Percentiles rank a stretch among this genome's conserved stretches.
Conservation (phyloP, 2,888 invertebrate genomes). For the Lithophane socia region DNA sequence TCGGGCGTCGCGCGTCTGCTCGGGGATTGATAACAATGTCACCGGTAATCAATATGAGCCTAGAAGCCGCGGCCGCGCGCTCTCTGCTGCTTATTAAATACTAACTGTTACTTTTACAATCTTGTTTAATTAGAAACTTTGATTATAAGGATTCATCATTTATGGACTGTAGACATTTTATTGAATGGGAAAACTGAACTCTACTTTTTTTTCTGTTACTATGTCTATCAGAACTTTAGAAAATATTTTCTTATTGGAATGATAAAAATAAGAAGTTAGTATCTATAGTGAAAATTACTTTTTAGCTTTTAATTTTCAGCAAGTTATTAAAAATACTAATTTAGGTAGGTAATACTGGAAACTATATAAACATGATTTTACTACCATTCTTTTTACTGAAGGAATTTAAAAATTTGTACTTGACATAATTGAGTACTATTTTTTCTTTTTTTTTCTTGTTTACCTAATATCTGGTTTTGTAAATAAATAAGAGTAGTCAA, state of each 20-base stretch:
- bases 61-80: constrained; percentile 73
- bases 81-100: constrained; percentile 45
- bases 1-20: constrained; percentile 74
- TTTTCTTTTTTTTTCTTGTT: neutral
- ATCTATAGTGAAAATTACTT: neutral
- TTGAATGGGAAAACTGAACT: constrained; percentile 1
- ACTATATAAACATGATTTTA: neutral
- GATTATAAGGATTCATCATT: constrained; percentile 20
- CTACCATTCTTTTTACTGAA: neutral
- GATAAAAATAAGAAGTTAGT: neutral
- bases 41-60: constrained; percentile 92
- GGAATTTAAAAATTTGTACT: neutral
- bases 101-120: constrained; percentile 37
- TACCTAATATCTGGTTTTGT: neutral
- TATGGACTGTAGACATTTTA: neutral
- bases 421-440: neutral
- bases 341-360: neutral
- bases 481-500: neutral
- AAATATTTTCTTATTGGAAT: neutral
- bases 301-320: neutral
- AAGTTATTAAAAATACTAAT: neutral
- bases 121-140: constrained; percentile 53
- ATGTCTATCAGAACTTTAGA: neutral
- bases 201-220: neutral
- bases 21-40: constrained; percentile 92